Base-by-base conservation (phyloP, 2,888 invertebrate genomes). In the Spisula subtruncata region DNA sequence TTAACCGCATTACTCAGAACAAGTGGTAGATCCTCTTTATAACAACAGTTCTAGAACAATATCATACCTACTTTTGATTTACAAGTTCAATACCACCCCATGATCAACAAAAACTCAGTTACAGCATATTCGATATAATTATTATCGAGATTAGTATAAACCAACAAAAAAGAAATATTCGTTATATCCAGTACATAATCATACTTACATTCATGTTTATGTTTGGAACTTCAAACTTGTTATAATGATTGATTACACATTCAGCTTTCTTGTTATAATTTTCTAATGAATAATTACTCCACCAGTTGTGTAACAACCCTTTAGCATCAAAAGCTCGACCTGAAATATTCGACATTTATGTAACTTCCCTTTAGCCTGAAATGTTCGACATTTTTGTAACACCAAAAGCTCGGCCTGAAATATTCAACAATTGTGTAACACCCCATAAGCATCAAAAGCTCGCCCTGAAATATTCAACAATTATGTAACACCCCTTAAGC, bases 371-470 rank as follows among this genome's bases (percentile, higher is more conserved):
- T 48, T 48, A 8, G 12, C 8, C 12, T 48, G 48, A 8, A 48
- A 48, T 12, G 48, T 48, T 5, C 48, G 12, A 48, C 48, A 48
- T 48, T 48, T 48, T 48, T 12, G 12, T 12, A 48, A 12, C 48
- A 48, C 8, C 48, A 97, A 48, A 48, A 5, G 48, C 12, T 48
- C 12, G 48, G 48, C n/a, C n/a, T n/a, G n/a, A n/a, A n/a, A n/a
- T n/a, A n/a, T 98, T 99, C 99, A 99, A 99, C 99, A 99, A 93
- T 98, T 98, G 96, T 99, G 98, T 88, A 99, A 97, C 97, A 99
- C 99, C 0, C 99, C 99, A 94, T 98, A 97, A 97, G 98, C 98
- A 96, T 99, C 99, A 97, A 99, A 99, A 97, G 99, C 99, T 29
- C 99, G 97, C 0, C 99, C 98, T 96, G 91, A 14, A 87, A 51